phyloP scores from a whole-genome alignment of 2,113 vertebrate species.

The Corythornis cristatus region DNA sequence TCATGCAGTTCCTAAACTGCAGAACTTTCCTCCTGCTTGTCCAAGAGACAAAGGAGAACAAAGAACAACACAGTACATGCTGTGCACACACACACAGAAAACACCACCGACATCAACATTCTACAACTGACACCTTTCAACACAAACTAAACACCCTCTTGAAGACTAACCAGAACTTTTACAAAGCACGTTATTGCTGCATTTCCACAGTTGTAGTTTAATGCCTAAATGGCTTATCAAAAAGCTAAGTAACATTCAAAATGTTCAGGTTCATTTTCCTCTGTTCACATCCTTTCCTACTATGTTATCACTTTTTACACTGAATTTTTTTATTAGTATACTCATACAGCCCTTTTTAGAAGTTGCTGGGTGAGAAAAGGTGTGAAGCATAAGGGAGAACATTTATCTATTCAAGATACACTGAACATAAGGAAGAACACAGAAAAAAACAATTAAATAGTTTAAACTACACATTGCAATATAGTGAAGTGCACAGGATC shows the following conservation, averaged over 20 bases:
- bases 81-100: not conserved
- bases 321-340: slow-evolving; percentile 29
- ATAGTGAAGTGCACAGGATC: not conserved
- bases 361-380: not conserved
- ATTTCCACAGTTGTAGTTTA: not conserved
- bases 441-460: not conserved
- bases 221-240: not conserved
- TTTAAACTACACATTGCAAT: not conserved
- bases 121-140: not conserved
- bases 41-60: not conserved
- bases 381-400: not conserved
- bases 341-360: not conserved
- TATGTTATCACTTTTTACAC: not conserved
- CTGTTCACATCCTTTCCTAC: slow-evolving; percentile 1
- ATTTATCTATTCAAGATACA: not conserved
- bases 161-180: not conserved
- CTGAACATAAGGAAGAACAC: slow-evolving; percentile 17
- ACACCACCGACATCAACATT: not conserved
- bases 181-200: not conserved
- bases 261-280: not conserved
- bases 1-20: not conserved
- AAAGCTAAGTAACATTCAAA: not conserved
- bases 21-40: not conserved
- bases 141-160: not conserved
- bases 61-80: not conserved